Percentiles rank a stretch among this genome's conserved stretches.
Evolutionary conservation across 2,113 vertebrate species (phyloP).

Genomic region (Hepsetus odoe): DNA sequence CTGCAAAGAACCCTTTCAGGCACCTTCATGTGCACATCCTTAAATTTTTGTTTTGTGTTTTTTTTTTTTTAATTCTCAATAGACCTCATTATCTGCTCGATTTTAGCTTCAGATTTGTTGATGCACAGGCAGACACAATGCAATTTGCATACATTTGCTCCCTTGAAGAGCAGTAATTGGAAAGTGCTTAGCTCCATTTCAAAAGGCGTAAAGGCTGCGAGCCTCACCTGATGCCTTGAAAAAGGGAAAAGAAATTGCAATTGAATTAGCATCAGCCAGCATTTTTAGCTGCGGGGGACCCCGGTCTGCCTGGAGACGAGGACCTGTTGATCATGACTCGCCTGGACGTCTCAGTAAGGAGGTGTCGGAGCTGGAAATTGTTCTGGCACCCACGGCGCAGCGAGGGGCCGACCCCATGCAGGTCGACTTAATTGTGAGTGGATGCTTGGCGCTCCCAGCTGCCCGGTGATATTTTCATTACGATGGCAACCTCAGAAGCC

Average conservation of each 20-base stretch:
- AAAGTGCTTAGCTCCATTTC: conserved; percentile 57
- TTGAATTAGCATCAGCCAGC: conserved; percentile 43
- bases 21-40: neutral
- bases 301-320: neutral
- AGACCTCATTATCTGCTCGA: conserved; percentile 58
- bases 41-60: conserved; percentile 18
- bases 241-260: conserved; percentile 8
- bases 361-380: conserved; percentile 44
- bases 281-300: conserved; percentile 1
- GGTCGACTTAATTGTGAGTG: conserved; percentile 53
- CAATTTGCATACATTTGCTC: conserved; percentile 65
- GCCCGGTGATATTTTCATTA: conserved; percentile 58
- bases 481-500: conserved; percentile 33
- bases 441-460: conserved; percentile 43
- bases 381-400: conserved; percentile 33
- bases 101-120: conserved; percentile 64
- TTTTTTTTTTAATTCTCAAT: conserved; percentile 53
- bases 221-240: conserved; percentile 31
- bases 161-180: conserved; percentile 57
- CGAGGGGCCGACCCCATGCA: conserved; percentile 42
- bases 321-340: conserved; percentile 40
- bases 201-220: conserved; percentile 34
- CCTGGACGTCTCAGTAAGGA: conserved; percentile 30
- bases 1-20: no score
- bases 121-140: conserved; percentile 56